phyloP scores from a whole-genome alignment of 1,140 invertebrate genomes.

The Halyomorpha halys region DNA sequence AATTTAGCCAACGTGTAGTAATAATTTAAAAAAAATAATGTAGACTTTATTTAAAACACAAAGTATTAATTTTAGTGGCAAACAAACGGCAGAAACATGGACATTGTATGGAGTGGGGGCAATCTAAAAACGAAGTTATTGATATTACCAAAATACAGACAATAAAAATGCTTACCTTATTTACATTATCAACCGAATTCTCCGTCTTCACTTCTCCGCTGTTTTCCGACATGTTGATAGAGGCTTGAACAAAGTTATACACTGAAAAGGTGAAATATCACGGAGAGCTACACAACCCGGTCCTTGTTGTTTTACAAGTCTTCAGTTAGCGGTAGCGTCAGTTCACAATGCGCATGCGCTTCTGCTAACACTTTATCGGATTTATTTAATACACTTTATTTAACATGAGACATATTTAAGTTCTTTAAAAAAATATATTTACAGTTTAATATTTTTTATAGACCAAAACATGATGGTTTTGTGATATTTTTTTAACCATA shows the following conservation, averaged over 20 bases:
- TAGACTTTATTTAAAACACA: too few relatives aligned
- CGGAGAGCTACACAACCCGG: conserved; percentile 8
- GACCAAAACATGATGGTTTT: too few relatives aligned
- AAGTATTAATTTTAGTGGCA: neutral
- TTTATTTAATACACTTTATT: neutral
- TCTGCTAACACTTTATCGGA: conserved; percentile 1
- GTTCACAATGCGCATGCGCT: conserved; percentile 10
- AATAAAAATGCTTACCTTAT: neutral
- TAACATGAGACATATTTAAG: too few relatives aligned
- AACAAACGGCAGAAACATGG: conserved; percentile 2
- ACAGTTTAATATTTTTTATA: too few relatives aligned
- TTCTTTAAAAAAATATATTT: too few relatives aligned
- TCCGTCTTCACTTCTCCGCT: conserved; percentile 43
- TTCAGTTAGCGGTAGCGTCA: conserved; percentile 17
- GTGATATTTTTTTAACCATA: too few relatives aligned
- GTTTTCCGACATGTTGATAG: conserved; percentile 39
- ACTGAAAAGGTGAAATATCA: conserved; percentile 34
- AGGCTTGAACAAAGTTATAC: conserved; percentile 33
- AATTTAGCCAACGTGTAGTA: too few relatives aligned
- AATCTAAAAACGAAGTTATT: conserved; percentile 8
- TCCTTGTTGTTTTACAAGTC: conserved; percentile 14
- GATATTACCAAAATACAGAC: neutral
- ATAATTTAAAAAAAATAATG: too few relatives aligned
- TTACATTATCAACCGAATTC: conserved; percentile 37
- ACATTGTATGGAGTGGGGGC: neutral